A percentile compares a stretch with the other conserved stretches of the same genome.
phyloP scores from a whole-genome alignment of 2,113 vertebrate species.

The Chloebia gouldiae region DNA sequence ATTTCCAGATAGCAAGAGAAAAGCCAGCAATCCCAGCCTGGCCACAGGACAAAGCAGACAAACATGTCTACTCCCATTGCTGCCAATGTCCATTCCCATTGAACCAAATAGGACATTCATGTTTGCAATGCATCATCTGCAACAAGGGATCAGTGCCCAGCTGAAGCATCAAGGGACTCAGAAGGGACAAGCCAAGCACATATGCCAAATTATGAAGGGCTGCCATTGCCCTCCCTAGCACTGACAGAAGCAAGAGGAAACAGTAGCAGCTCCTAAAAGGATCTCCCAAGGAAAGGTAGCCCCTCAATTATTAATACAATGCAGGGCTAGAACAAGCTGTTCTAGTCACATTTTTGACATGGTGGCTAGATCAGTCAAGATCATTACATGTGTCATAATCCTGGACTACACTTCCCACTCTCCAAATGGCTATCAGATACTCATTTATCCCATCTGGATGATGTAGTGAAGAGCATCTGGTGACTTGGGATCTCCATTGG shows the following conservation, averaged over 20 bases:
- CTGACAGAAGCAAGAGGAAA: not conserved
- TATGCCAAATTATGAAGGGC: not conserved
- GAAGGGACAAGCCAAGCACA: not conserved
- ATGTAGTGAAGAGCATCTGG: constrained; percentile 90
- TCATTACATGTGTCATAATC: constrained; percentile 85
- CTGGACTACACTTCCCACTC: constrained; percentile 89
- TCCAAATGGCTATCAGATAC: constrained; percentile 90
- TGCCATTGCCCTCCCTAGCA: not conserved
- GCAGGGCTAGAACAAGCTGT: not conserved
- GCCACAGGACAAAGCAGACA: not conserved
- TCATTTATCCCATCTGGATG: constrained; percentile 88
- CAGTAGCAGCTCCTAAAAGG: not conserved
- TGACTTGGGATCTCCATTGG: constrained; percentile 89
- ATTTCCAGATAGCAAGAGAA: not conserved
- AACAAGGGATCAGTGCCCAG: not conserved
- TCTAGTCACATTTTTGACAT: not conserved
- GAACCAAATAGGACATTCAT: not conserved
- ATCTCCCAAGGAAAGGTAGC: not conserved
- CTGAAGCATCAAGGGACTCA: not conserved
- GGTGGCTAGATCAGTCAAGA: not conserved
- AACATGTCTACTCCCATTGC: not conserved
- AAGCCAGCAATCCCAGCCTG: not conserved
- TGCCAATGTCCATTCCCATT: not conserved
- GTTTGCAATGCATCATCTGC: not conserved
- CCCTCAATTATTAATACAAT: not conserved